Base-by-base conservation (phyloP, 2,797 vertebrate genomes). In the Rhabdophis nuchalis region DNA sequence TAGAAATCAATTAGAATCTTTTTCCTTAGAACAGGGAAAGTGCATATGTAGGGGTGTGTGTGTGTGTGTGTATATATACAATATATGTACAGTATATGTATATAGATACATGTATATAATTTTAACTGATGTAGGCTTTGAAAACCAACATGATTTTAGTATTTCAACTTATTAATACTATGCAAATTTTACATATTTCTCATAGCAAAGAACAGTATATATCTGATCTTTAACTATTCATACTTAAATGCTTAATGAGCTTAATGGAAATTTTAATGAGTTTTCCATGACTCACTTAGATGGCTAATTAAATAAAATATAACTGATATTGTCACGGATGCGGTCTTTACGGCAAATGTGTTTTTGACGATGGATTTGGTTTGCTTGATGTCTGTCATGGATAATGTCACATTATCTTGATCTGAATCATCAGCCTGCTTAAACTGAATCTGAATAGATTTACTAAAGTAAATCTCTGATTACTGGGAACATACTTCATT, bases 1-100 rank as follows among this genome's bases (percentile, higher is more conserved):
- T 32, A 95, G 86, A 94, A 95, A 61, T 27, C 92, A 95, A 94
- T 85, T 53, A 94, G 72, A 96, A 94, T 25, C 93, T 93, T 94
- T 32, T 90, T 41, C 53, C 85, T 0, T 27, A 93, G 20, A 11
- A 82, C 18, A 46, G 18, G 41, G 36, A 41, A 23, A 46, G 56
- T 92, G 53, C 20, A 13, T 53, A 64, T 93, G 93, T 32, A 92
- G 1, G 3, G n/a, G n/a, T n/a, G n/a, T n/a, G n/a, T n/a, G n/a
- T n/a, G n/a, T n/a, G n/a, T n/a, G n/a, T n/a, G n/a, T n/a, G n/a
- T n/a, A n/a, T n/a, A n/a, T n/a, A n/a, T n/a, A n/a, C n/a, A n/a
- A 86, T 94, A 52, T 91, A 93, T 6, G 57, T 92, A 57, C 14
- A 12, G 72, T 95, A 54, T 92, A 92, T 8, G 54, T 92, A 57